Conservation (phyloP, 2,888 invertebrate species). For the Erynnis tages region DNA sequence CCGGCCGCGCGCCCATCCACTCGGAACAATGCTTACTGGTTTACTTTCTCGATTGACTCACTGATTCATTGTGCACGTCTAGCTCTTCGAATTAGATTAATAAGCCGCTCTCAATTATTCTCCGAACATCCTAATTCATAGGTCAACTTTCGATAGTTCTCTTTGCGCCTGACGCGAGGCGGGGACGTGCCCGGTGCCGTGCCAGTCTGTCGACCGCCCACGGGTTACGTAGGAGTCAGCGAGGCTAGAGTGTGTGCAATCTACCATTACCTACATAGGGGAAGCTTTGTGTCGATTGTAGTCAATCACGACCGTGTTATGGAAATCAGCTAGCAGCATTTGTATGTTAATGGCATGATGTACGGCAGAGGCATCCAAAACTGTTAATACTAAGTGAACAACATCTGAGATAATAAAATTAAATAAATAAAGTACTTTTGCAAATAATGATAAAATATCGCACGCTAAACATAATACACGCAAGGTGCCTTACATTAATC, state of each 20-base stretch:
- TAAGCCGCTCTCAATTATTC: constrained; percentile 57
- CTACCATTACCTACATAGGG: constrained; percentile 15
- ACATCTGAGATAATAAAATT: too few species aligned
- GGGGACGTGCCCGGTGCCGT: not conserved
- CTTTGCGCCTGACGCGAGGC: not conserved
- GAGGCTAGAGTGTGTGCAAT: constrained; percentile 18
- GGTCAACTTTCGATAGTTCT: constrained; percentile 50
- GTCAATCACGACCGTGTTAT: not conserved
- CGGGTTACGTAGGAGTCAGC: constrained; percentile 15
- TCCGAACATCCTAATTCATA: constrained; percentile 48
- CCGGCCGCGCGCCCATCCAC: constrained; percentile 70
- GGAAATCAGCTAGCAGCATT: not conserved
- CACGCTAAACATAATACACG: too few species aligned
- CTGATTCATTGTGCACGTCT: constrained; percentile 74
- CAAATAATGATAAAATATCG: too few species aligned
- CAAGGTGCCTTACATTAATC: not conserved
- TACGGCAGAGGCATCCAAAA: too few species aligned
- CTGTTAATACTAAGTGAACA: too few species aligned
- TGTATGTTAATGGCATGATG: too few species aligned
- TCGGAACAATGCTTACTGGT: constrained; percentile 80
- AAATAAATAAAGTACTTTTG: too few species aligned
- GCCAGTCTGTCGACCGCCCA: constrained; percentile 19
- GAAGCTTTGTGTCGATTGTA: not conserved
- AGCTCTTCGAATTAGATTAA: constrained; percentile 72
- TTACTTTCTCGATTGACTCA: constrained; percentile 81